phyloP scores from a whole-genome alignment of 2,797 vertebrate genomes.

The Geotrypetes seraphini region DNA sequence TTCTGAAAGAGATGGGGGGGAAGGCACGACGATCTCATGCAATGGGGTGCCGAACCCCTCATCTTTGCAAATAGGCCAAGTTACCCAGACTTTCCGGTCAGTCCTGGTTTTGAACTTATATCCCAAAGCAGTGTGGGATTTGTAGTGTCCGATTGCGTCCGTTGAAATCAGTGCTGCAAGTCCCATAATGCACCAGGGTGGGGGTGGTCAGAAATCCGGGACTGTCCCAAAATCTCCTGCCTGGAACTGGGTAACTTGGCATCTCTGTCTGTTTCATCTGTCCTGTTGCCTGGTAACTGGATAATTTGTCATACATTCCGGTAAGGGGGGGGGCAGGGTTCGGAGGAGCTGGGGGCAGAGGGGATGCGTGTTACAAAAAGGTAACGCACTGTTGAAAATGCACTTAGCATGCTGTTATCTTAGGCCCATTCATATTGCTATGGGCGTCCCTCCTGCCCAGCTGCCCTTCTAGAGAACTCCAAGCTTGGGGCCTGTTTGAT shows the following conservation, averaged over 20 bases:
- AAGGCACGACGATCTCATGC: conserved; percentile 2
- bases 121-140: too few species aligned
- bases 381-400: conserved; percentile 49
- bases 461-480: conserved; percentile 52
- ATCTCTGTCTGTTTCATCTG: conserved; percentile 43
- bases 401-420: conserved; percentile 52
- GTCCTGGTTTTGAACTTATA: too few species aligned
- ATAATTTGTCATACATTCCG: conserved; percentile 52
- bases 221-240: too few species aligned
- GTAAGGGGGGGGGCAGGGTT: conserved; percentile 28
- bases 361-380: conserved; percentile 6
- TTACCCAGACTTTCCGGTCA: too few species aligned
- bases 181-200: too few species aligned
- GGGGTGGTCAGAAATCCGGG: too few species aligned
- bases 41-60: too few species aligned
- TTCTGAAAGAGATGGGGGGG: too few species aligned
- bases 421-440: conserved; percentile 54
- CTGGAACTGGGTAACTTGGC: too few species aligned
- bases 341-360: conserved; percentile 31
- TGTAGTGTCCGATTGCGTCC: too few species aligned
- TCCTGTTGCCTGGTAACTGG: conserved; percentile 61
- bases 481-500: conserved; percentile 52
- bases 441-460: conserved; percentile 60
- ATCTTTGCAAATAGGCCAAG: too few species aligned
- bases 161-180: too few species aligned